Evolutionary conservation across 1,140 invertebrate genomes (phyloP), one percentile per base, ranked within the genome.

Genomic region (Melanaphis sacchari): DNA sequence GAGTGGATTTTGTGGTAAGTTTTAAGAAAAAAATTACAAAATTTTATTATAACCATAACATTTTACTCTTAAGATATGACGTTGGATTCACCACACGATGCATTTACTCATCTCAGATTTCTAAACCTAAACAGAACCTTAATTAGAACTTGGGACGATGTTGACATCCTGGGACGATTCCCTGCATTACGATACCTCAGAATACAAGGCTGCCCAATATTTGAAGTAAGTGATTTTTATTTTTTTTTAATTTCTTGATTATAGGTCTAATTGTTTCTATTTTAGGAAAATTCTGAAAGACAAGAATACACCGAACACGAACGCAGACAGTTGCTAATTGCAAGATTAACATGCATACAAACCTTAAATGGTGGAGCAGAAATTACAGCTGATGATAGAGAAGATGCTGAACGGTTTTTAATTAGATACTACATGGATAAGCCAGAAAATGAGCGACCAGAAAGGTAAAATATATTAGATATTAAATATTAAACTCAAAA

Each of bases 391-490:
- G 97, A 98, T 94, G 98, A 99, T 95, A 96, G 98, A 93, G 98
- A 98, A 95, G 97, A 98, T 94, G 97, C 98, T n/a, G 98, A 99
- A 95, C 96, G 98, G 93, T 98, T 98, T 94, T 99, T 99, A 95
- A 98, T 99, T 94, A 96, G 98, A 90, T 97, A 98, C 95, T 98
- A 98, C 95, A 98, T 98, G 97, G 97, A 98, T 95, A 97, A 97
- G 94, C 97, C 97, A 43, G 97, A 98, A 96, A 96, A 96, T 59
- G 97, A 98, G 94, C 95, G 97, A 40, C 97, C 97, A 26, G 96
- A 97, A 94, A 97, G 97, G 97, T 97, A 76, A 76, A 76, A 18
- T 18, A 76, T 7, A n/a, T n/a, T n/a, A 76, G 3, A 1, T 76
- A n/a, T n/a, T 76, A 18, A 76, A 18, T 76, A 66, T 76, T 76